phyloP scores from a whole-genome alignment of 2,797 vertebrate species.

The Leptoclinus maculatus region DNA sequence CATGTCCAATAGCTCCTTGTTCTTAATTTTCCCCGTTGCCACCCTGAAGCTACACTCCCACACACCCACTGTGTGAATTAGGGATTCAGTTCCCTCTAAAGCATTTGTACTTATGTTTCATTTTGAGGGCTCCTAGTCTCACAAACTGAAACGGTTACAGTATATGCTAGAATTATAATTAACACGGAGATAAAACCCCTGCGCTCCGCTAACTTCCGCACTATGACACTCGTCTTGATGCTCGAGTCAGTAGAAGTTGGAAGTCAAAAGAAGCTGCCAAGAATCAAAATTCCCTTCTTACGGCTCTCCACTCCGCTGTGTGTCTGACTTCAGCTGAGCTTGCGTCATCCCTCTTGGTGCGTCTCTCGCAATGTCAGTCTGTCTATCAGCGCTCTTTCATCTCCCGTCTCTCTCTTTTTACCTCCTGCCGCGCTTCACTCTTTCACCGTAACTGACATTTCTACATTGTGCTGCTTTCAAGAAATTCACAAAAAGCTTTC shows the following conservation, averaged over 20 bases:
- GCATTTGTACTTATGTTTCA: conserved; percentile 21
- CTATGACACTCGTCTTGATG: conserved; percentile 44
- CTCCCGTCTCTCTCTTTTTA: conserved; percentile 51
- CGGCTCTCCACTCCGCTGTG: conserved; percentile 28
- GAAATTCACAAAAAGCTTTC: conserved; percentile 38
- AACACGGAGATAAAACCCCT: conserved; percentile 16
- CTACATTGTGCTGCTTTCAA: conserved; percentile 48
- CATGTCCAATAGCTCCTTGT: conserved; percentile 48
- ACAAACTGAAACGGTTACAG: conserved; percentile 6
- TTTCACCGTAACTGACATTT: conserved; percentile 51
- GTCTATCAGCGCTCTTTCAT: conserved; percentile 64
- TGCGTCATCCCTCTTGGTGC: conserved; percentile 63
- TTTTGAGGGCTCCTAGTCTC: conserved; percentile 2
- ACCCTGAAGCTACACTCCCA: conserved; percentile 18
- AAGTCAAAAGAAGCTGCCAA: conserved; percentile 53
- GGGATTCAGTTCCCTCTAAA: conserved; percentile 21
- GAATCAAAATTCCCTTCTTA: conserved; percentile 40
- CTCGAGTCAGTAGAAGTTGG: conserved; percentile 38
- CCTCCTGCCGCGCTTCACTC: conserved; percentile 48
- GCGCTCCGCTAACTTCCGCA: conserved; percentile 8
- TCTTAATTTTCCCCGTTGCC: conserved; percentile 34
- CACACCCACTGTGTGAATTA: conserved; percentile 23
- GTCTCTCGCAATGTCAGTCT: conserved; percentile 46
- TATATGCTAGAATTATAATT: conserved; percentile 13
- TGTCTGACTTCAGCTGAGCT: conserved; percentile 62